Percentiles rank a stretch among this genome's conserved stretches.
phyloP scores from a whole-genome alignment of 1,140 invertebrate genomes.

The Sinella curviseta region DNA sequence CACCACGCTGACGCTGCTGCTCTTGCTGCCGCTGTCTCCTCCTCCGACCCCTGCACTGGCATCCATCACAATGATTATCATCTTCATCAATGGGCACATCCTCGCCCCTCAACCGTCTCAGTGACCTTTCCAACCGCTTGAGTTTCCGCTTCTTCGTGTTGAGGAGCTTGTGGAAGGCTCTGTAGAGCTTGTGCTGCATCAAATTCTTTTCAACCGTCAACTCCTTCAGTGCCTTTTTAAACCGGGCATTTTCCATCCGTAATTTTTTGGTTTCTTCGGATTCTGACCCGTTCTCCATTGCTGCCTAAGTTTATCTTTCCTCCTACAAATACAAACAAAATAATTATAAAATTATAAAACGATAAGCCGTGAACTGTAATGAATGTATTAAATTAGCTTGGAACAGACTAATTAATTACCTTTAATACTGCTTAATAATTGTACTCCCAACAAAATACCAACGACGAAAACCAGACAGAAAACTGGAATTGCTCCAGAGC shows the following conservation, averaged over 20 bases:
- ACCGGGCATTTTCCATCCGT: neutral
- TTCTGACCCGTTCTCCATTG: neutral
- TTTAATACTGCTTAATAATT: too few relatives aligned
- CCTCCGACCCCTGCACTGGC: neutral
- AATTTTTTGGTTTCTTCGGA: neutral
- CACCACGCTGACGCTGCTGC: neutral
- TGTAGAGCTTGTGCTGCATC: constrained; percentile 22
- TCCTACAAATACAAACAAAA: too few relatives aligned
- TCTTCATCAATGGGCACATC: neutral
- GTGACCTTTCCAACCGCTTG: constrained; percentile 13
- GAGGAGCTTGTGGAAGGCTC: constrained; percentile 12
- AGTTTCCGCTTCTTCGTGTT: constrained; percentile 38
- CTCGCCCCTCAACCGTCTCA: neutral
- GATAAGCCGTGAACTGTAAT: too few relatives aligned
- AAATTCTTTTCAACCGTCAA: constrained; percentile 19
- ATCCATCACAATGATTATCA: neutral
- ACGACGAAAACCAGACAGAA: too few relatives aligned
- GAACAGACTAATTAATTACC: too few relatives aligned
- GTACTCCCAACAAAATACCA: too few relatives aligned
- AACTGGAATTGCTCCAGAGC: too few relatives aligned
- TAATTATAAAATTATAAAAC: too few relatives aligned
- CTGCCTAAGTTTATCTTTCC: too few relatives aligned
- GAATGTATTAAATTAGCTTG: too few relatives aligned
- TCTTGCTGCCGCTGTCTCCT: neutral
- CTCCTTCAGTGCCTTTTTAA: constrained; percentile 13